These are phyloP conservation scores for Tiphia femorata DNA, from an alignment of 2,888 invertebrate species.

Conservation along the genomic window DNA sequence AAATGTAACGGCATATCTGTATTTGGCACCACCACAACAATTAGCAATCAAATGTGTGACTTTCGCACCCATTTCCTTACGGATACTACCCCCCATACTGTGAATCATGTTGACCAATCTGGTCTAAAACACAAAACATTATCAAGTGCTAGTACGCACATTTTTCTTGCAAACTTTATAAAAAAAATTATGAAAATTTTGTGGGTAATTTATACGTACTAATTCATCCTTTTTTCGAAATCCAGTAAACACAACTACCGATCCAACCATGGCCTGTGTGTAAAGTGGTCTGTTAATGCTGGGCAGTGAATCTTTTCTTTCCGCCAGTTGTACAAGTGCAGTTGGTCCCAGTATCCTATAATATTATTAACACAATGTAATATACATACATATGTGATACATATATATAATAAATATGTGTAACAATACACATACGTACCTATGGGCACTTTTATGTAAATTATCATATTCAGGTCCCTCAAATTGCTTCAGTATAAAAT, in stretches of 20 bases:
- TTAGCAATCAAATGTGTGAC: conserved; percentile 96
- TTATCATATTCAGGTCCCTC: conserved; percentile 79
- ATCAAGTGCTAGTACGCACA: not conserved
- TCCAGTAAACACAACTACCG: conserved; percentile 92
- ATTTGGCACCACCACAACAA: conserved; percentile 91
- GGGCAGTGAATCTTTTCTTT: conserved; percentile 79
- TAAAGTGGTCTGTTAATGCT: conserved; percentile 86
- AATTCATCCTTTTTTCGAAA: conserved; percentile 91
- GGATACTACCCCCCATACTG: conserved; percentile 96
- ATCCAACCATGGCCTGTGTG: conserved; percentile 88
- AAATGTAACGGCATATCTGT: conserved; percentile 92
- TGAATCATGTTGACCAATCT: conserved; percentile 90
- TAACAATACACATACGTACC: conserved; percentile 64
- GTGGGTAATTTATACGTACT: conserved; percentile 71
- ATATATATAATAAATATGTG: conserved; percentile 6
- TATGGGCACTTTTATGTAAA: conserved; percentile 75
- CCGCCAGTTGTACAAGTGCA: conserved; percentile 82
- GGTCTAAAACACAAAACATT: conserved; percentile 74
- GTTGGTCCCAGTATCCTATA: conserved; percentile 83
- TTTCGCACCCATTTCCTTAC: conserved; percentile 88
- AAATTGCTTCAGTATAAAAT: conserved; percentile 82
- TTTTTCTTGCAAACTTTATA: not conserved
- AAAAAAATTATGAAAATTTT: not conserved
- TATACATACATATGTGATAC: not conserved
- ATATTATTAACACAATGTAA: not conserved